These are phyloP conservation scores for Rhyzopertha dominica DNA, from an alignment of 1,140 invertebrate species.

Conservation along the genomic window DNA sequence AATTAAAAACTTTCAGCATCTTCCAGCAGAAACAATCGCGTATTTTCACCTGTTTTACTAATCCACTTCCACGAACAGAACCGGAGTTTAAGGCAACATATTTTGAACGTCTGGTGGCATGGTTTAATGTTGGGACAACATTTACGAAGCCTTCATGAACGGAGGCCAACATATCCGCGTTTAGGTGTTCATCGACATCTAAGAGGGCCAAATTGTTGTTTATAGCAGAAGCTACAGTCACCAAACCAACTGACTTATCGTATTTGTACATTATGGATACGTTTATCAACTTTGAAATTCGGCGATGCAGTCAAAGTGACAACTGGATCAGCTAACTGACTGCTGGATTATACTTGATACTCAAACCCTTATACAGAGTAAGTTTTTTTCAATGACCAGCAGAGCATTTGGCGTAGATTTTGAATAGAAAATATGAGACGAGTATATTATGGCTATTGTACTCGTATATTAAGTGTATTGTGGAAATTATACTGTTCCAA, in stretches of 20 bases:
- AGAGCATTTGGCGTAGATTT: too few species aligned
- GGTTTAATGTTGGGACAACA: slow-evolving; percentile 23
- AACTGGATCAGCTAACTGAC: too few species aligned
- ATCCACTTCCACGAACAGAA: slow-evolving; percentile 15
- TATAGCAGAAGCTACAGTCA: slow-evolving; percentile 22
- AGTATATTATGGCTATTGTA: too few species aligned
- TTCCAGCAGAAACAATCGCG: background rate
- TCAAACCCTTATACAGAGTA: too few species aligned
- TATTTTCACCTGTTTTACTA: slow-evolving; percentile 14
- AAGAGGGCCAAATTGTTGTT: slow-evolving; percentile 24
- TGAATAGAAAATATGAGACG: too few species aligned
- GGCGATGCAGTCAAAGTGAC: too few species aligned
- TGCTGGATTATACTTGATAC: too few species aligned
- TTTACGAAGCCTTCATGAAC: slow-evolving; percentile 29
- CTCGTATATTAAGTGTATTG: too few species aligned
- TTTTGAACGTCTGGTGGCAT: slow-evolving; percentile 16
- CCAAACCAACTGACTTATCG: slow-evolving; percentile 19
- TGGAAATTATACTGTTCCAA: too few species aligned
- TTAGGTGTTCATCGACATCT: slow-evolving; percentile 13
- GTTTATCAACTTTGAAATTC: too few species aligned
- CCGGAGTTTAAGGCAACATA: slow-evolving; percentile 24
- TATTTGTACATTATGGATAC: slow-evolving; percentile 20
- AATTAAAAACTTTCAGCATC: slow-evolving; percentile 1
- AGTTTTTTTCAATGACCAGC: too few species aligned
- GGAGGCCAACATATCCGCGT: slow-evolving; percentile 20